Evolutionary conservation across 2,113 vertebrate genomes (phyloP), one percentile per base, ranked within the genome.

Genomic region (Pantherophis guttatus): DNA sequence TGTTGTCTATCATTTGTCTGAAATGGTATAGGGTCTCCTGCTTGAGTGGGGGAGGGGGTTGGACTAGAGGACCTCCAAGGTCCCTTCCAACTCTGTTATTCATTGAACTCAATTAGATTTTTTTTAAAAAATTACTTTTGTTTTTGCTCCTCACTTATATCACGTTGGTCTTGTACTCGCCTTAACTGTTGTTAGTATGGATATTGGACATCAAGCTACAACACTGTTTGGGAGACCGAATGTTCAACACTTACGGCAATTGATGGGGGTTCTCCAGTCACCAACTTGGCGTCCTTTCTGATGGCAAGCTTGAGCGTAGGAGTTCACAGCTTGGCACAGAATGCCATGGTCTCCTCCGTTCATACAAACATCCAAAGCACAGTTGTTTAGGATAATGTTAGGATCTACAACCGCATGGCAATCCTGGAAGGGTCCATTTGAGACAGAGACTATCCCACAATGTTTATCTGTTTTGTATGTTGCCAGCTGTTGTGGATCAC

Each of bases 191-290:
- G 5, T 70, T 70, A 15, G 13, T 70, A 33, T 6, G 29, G 65
- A 70, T 33, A 70, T 33, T 33, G 33, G 24, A 29, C 24, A 4
- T 62, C 24, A 62, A 6, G 29, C 29, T 65, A n/a, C 11, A 12
- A n/a, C 62, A 65, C 11, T 17, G 65, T 70, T 15, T 0, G 0
- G 5, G 2, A 1, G 29, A 33, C 29, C 13, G 1, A 52, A 33
- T 2, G 13, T 53, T 50, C 52, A 23, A 48, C 92, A 98, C 98
- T 98, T 95, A 98, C 98, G 62, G 81, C 98, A 99, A 57, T 12
- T 93, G 2, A 96, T 94, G 1, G 8, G 21, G 0, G 29, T 91
- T 91, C 98, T 98, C 98, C 98, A 99, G 1, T 97, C 95, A 0
- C 94, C 89, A 0, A 98, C 0, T 0, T 91, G 6, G 58, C 97